phyloP scores from a whole-genome alignment of 2,797 vertebrate species.

The Ficedula albicollis region DNA sequence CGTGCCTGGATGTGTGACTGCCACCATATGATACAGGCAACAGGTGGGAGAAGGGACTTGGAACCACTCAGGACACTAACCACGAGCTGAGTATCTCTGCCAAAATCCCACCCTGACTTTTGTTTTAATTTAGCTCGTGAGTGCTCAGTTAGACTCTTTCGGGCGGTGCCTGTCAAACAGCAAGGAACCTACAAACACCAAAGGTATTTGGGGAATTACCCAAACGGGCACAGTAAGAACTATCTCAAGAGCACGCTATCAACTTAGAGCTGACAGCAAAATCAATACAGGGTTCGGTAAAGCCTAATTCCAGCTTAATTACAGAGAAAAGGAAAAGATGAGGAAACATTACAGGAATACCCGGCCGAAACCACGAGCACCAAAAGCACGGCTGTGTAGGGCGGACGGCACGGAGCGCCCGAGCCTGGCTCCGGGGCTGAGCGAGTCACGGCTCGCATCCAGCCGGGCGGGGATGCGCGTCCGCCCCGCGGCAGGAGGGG shows the following conservation, averaged over 20 bases:
- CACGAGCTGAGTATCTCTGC: accelerated
- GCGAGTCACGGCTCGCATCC: background rate
- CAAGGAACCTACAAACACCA: background rate
- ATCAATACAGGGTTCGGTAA: background rate
- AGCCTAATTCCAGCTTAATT: background rate
- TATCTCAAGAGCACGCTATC: background rate
- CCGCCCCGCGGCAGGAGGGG: background rate
- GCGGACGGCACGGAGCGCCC: accelerated
- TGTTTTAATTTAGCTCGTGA: background rate
- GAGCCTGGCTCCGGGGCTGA: too few species aligned
- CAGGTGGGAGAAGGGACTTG: background rate
- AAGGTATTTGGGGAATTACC: background rate
- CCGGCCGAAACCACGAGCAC: accelerated
- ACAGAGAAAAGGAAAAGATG: background rate
- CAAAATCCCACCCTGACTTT: background rate
- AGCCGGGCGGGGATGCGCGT: background rate
- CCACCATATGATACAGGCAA: accelerated
- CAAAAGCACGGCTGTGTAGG: accelerated
- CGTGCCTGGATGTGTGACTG: background rate
- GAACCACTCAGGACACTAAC: background rate
- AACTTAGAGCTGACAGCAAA: background rate
- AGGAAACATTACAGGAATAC: background rate
- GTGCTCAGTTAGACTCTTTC: background rate
- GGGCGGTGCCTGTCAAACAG: background rate
- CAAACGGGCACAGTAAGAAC: accelerated